phyloP scores from a whole-genome alignment of 2,888 invertebrate genomes.

The Sminthurides aquaticus region DNA sequence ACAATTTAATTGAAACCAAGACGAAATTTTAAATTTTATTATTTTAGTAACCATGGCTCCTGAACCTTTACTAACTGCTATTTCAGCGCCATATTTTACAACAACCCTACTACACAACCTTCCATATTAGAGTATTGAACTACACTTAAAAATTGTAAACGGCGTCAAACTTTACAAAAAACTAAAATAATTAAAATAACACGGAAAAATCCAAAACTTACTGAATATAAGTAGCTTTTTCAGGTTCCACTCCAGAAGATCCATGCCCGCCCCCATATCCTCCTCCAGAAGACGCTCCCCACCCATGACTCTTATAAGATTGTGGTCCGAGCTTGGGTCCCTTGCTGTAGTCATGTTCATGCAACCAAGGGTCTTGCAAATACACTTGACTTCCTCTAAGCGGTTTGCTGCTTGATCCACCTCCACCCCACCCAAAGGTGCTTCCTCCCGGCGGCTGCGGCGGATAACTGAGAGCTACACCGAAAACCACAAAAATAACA shows the following conservation, averaged over 20 bases:
- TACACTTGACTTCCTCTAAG: constrained; percentile 20
- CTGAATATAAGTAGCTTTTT: constrained; percentile 18
- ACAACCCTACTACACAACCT: too few relatives aligned
- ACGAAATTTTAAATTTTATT: too few relatives aligned
- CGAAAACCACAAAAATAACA: not conserved
- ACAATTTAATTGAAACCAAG: too few relatives aligned
- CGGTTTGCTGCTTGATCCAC: constrained; percentile 1
- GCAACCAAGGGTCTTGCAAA: constrained; percentile 21
- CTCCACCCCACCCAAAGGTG: not conserved
- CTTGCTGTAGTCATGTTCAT: constrained; percentile 18
- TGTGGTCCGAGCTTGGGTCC: constrained; percentile 13
- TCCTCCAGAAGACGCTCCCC: constrained; percentile 3
- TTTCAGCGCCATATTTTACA: too few relatives aligned
- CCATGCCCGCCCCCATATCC: not conserved
- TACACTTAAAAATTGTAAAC: too few relatives aligned
- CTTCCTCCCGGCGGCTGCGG: not conserved
- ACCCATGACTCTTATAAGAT: constrained; percentile 8
- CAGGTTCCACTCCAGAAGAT: not conserved
- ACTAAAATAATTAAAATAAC: too few relatives aligned
- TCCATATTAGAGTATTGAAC: too few relatives aligned
- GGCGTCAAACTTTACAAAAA: too few relatives aligned
- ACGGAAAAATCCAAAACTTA: too few relatives aligned
- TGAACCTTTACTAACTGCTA: too few relatives aligned
- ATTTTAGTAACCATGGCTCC: too few relatives aligned
- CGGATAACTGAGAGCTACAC: not conserved